Percentiles rank a stretch among this genome's conserved stretches.
Conservation (phyloP, 2,888 invertebrate genomes). For the Synanthedon vespiformis region DNA sequence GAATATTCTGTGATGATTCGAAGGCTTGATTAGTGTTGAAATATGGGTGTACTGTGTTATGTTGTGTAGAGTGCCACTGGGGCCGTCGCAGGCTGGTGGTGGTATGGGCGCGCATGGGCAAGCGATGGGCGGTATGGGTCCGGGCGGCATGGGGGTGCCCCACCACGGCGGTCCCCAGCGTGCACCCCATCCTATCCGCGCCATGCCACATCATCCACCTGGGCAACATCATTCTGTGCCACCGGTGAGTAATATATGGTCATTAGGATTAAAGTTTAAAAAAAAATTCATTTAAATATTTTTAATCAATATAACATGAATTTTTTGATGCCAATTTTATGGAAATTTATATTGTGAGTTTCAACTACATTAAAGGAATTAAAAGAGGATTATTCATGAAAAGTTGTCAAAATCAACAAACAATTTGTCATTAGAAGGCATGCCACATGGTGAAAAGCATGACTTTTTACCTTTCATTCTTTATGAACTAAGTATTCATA, state of each 20-base stretch:
- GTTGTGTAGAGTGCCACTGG: conserved; percentile 46
- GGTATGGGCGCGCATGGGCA: conserved; percentile 43
- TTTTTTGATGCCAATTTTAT: no score
- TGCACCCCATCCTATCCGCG: conserved; percentile 49
- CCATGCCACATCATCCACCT: conserved; percentile 52
- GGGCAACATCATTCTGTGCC: conserved; percentile 48
- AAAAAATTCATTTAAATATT: no score
- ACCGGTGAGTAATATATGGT: conserved; percentile 26
- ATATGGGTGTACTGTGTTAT: background rate
- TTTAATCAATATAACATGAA: background rate
- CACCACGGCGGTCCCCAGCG: conserved; percentile 42
- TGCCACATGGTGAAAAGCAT: no score
- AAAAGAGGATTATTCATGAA: no score
- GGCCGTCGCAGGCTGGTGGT: conserved; percentile 40
- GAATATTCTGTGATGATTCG: no score
- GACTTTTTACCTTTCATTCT: no score
- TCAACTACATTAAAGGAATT: no score
- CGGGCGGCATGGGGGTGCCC: conserved; percentile 31
- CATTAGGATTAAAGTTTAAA: background rate
- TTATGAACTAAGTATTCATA: no score
- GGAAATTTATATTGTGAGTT: no score
- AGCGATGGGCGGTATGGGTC: conserved; percentile 37
- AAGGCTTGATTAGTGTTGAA: background rate
- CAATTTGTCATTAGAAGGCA: no score
- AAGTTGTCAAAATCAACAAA: no score